Base-by-base conservation (phyloP, 2,113 vertebrate species). In the Proteles cristata region DNA sequence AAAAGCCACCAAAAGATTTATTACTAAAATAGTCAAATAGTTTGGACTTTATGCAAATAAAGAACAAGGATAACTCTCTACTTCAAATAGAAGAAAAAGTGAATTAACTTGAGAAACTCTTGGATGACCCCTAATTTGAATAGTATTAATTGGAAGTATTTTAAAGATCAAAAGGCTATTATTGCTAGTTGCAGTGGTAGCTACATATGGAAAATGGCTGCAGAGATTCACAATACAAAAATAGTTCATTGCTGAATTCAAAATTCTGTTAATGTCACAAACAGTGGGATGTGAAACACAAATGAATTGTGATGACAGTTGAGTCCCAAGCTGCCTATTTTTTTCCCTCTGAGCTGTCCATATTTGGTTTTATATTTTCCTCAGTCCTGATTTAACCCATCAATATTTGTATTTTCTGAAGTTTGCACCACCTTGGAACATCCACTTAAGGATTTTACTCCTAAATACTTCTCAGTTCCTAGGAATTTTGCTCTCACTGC, bases 301-400 rank as follows among this genome's bases (percentile, higher is more conserved):
- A 97, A 98, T 97, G 98, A 97, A 96, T 98, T 98, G 97, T 96
- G 97, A 93, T 98, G 97, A 98, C 97, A 98, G 98, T 98, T 98
- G 94, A 98, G 90, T 97, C 86, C 95, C 96, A 98, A 98, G 95
- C 97, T 97, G 97, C 96, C 96, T 97, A 50, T 88, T 96, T 97
- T 97, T 94, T 69, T 28, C 92, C 80, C 63, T 94, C 55, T 86
- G 43, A 96, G 66, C 94, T 98, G 92, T 74, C 94, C 92, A 71
- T 97, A 96, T 97, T 97, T 97, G 97, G 90, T 74, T 97, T 94
- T 96, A 93, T 97, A 96, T 98, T 97, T 96, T 96, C 81, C 85
- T 92, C 90, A 97, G 95, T 96, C 97, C 96, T 97, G 97, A 97
- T 96, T 98, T 98, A 97, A 97, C 97, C 84, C 92, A 97, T 97